A percentile compares a stretch with the other conserved stretches of the same genome.
Evolutionary conservation across 2,113 vertebrate genomes (phyloP).

Genomic region (Verasper variegatus): DNA sequence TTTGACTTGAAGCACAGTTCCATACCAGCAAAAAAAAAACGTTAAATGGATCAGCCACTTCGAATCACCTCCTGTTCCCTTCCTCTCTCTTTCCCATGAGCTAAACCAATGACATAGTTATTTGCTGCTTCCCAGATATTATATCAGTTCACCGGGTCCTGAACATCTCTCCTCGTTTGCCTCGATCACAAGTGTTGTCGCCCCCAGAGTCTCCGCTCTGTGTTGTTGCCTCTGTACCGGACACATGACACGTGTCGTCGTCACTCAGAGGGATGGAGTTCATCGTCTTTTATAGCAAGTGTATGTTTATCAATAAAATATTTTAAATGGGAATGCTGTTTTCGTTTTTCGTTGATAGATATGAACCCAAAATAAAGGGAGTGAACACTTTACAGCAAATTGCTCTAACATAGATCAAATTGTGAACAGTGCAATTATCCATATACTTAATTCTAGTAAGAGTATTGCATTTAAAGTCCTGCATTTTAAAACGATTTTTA

Average conservation of each 20-base stretch:
- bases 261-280: conserved; percentile 62
- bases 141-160: conserved; percentile 19
- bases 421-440: no score
- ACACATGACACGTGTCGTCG: conserved; percentile 37
- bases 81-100: conserved; percentile 21
- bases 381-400: no score
- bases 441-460: no score
- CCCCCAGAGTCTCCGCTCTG: conserved; percentile 39
- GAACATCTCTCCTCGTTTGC: conserved; percentile 44
- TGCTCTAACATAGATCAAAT: no score
- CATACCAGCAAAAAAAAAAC: conserved; percentile 74
- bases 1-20: conserved; percentile 71
- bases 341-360: not conserved
- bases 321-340: conserved; percentile 76
- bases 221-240: conserved; percentile 34
- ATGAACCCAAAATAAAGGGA: not conserved
- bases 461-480: no score
- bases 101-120: conserved; percentile 67
- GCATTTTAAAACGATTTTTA: no score
- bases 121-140: conserved; percentile 60
- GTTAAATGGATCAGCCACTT: conserved; percentile 46
- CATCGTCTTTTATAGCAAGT: conserved; percentile 96
- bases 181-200: conserved; percentile 67
- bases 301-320: conserved; percentile 99
- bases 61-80: conserved; percentile 30